These are phyloP conservation scores for Troides helena DNA, from an alignment of 2,888 invertebrate genomes.

Conservation along the genomic window DNA sequence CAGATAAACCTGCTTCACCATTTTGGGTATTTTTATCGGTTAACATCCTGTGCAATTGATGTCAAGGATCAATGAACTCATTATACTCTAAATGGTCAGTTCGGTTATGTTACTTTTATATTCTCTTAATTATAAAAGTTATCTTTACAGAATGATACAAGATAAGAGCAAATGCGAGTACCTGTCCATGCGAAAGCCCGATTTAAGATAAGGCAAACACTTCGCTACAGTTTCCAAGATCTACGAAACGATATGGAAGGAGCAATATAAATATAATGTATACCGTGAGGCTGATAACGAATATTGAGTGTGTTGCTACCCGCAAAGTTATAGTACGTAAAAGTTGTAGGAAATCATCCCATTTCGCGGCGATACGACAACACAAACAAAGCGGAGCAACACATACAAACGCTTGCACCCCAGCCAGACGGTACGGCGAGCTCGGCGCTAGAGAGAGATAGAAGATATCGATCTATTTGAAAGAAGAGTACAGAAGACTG, in stretches of 20 bases:
- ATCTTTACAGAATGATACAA: too few relatives aligned
- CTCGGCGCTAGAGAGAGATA: conserved; percentile 51
- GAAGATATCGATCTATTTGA: conserved; percentile 29
- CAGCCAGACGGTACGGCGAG: conserved; percentile 64
- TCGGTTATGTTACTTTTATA: too few relatives aligned
- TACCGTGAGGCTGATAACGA: conserved; percentile 7
- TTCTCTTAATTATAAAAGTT: too few relatives aligned
- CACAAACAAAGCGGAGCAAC: conserved; percentile 12
- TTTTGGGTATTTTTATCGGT: too few relatives aligned
- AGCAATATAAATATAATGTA: neutral
- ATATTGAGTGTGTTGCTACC: conserved; percentile 20
- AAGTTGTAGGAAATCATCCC: conserved; percentile 21
- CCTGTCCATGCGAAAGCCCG: too few relatives aligned
- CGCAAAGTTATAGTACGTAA: conserved; percentile 21
- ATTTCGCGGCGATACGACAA: conserved; percentile 11
- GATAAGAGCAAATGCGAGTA: too few relatives aligned
- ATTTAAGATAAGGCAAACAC: neutral
- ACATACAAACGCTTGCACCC: conserved; percentile 25
- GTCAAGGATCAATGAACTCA: too few relatives aligned
- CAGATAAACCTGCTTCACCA: too few relatives aligned
- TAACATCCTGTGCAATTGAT: too few relatives aligned
- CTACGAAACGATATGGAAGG: neutral
- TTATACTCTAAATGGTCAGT: too few relatives aligned
- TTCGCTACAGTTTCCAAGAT: neutral
- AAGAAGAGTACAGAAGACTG: conserved; percentile 54